Evolutionary conservation across 2,113 vertebrate species (phyloP).

Genomic region (Cyprinodon tularosa): DNA sequence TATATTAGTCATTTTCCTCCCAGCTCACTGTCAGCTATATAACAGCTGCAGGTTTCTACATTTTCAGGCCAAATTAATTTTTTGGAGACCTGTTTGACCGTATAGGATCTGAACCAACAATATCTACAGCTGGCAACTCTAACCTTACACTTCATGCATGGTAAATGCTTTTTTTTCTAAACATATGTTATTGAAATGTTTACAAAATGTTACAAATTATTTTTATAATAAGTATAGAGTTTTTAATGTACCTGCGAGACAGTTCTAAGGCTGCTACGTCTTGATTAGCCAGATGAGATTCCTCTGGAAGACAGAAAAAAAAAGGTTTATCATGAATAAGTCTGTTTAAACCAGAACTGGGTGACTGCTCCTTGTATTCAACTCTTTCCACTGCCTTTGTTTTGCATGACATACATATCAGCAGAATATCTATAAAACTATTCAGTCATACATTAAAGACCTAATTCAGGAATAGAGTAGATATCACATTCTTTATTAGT

Average conservation of each 20-base stretch:
- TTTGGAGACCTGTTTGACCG: no score
- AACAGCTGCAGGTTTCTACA: no score
- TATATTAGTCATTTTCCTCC: no score
- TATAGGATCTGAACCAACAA: no score
- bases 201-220: neutral
- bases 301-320: conserved; percentile 77
- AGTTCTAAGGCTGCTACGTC: conserved; percentile 73
- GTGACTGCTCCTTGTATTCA: conserved; percentile 16
- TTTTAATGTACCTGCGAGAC: conserved; percentile 80
- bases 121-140: neutral
- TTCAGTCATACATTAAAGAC: neutral
- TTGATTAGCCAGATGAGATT: conserved; percentile 73
- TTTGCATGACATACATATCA: neutral
- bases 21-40: no score
- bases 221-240: neutral
- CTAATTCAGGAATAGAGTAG: neutral
- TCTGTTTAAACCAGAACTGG: conserved; percentile 25
- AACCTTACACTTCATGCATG: neutral
- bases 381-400: neutral
- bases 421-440: neutral
- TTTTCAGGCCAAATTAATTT: no score
- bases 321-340: conserved; percentile 43
- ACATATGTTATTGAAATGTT: neutral
- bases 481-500: neutral
- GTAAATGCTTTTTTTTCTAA: neutral